Evolutionary conservation across 2,797 vertebrate genomes (phyloP).

Genomic region (Poeciliopsis turneri): DNA sequence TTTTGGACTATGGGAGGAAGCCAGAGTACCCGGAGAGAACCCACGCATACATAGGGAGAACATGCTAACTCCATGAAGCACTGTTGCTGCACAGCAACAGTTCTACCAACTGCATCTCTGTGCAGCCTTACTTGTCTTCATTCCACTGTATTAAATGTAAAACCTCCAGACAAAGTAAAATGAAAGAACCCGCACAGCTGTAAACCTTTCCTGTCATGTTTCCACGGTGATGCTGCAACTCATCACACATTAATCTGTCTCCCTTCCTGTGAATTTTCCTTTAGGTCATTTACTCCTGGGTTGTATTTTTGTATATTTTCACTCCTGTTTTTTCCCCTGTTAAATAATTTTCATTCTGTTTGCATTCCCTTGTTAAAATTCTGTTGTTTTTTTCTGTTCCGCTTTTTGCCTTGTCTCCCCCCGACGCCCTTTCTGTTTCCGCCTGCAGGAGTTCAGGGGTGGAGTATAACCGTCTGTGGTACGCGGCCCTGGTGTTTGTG

Average conservation of each 20-base stretch:
- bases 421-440: neutral
- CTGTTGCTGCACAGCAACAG: too few species aligned
- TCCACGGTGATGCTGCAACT: constrained; percentile 17
- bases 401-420: neutral
- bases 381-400: constrained; percentile 22
- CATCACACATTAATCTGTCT: constrained; percentile 10
- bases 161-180: constrained; percentile 17
- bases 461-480: constrained; percentile 90
- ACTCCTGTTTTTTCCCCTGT: neutral
- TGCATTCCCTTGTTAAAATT: constrained; percentile 39
- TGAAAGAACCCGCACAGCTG: constrained; percentile 1
- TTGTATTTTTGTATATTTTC: constrained; percentile 29
- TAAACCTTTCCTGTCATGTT: constrained; percentile 17
- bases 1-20: too few species aligned
- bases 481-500: constrained; percentile 88
- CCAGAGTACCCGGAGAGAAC: too few species aligned
- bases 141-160: neutral
- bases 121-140: neutral
- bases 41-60: too few species aligned
- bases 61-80: too few species aligned
- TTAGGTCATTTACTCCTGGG: constrained; percentile 27
- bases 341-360: constrained; percentile 32
- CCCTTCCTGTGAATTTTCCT: constrained; percentile 32
- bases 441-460: constrained; percentile 89
- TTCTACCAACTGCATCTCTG: too few species aligned